Base-by-base conservation (phyloP, 2,888 invertebrate species). In the Oscheius sp. region DNA sequence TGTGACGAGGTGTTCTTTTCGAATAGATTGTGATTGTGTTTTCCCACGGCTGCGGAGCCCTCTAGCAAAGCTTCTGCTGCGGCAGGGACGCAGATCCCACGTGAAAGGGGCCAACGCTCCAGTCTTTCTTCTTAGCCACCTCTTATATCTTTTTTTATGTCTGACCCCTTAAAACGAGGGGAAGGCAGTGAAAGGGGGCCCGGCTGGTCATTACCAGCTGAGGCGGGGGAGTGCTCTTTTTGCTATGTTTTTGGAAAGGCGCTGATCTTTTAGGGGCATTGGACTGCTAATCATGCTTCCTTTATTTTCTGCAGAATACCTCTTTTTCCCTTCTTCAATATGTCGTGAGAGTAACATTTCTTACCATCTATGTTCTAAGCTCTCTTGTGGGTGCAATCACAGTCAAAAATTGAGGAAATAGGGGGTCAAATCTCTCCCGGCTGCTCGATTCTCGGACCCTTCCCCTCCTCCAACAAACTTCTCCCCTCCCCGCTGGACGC, bases 21-120 rank as follows among this genome's bases (percentile, higher is more conserved):
- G 35, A 9, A 69, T 69, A 69, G 69, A 69, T 69, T 69, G 69
- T 53, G 56, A 56, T 41, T 69, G 55, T 69, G 69, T 69, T 69
- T 69, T 69, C 69, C 53, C 69, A 69, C 69, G 69, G 66, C 66
- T 52, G 66, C 25, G 27, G 61, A 45, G 35, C 35, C 35, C 35
- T 29, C 27, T n/a, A n/a, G 66, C n/a, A 49, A 29, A 49, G 66
- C 66, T 49, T 52, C 66, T 49, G 27, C 63, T 35, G 25, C 61
- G 66, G 49, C 66, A 66, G 66, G 25, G 66, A 66, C 66, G 66
- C 66, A 66, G 66, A 66, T 49, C 9, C 2, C 61, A 49, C 46
- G 49, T 27, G 49, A 13, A n/a, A 9, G 49, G 27, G 66, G 49
- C 66, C 25, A 52, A 66, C 52, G 16, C 27, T 52, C 52, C 66